Conservation (phyloP, 2,888 invertebrate genomes). For the Oscheius sp. region DNA sequence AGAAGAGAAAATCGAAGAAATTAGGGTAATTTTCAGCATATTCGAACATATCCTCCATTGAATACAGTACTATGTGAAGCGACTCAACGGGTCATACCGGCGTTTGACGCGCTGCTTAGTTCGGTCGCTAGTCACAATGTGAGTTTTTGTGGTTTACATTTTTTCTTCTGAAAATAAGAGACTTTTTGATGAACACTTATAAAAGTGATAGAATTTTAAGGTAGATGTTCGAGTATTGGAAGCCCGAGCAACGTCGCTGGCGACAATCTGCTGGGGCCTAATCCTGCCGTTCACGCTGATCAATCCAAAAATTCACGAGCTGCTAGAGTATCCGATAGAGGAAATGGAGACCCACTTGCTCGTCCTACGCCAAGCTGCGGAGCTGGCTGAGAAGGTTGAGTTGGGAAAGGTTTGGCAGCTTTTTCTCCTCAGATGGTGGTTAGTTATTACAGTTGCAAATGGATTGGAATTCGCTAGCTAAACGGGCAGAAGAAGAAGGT, state of each 20-base stretch:
- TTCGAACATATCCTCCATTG: conserved; percentile 44
- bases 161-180: neutral
- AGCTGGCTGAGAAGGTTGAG: conserved; percentile 40
- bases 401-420: conserved; percentile 34
- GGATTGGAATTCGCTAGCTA: conserved; percentile 29
- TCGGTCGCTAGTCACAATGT: conserved; percentile 54
- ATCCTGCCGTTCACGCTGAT: conserved; percentile 58
- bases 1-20: neutral
- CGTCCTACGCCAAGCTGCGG: conserved; percentile 45
- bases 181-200: neutral
- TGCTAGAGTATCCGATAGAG: conserved; percentile 34
- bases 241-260: conserved; percentile 60
- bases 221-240: conserved; percentile 62
- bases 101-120: conserved; percentile 62
- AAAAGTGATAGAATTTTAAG: conserved; percentile 5
- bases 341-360: conserved; percentile 52
- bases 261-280: conserved; percentile 62
- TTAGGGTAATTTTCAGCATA: neutral
- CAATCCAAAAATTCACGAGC: conserved; percentile 46
- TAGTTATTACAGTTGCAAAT: conserved; percentile 10
- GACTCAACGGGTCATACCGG: conserved; percentile 59
- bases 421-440: too few relatives aligned
- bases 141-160: neutral
- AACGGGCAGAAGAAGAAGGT: conserved; percentile 25
- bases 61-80: conserved; percentile 59